These are phyloP conservation scores for Eriocheir sinensis DNA, from an alignment of 1,140 invertebrate genomes.

Conservation along the genomic window DNA sequence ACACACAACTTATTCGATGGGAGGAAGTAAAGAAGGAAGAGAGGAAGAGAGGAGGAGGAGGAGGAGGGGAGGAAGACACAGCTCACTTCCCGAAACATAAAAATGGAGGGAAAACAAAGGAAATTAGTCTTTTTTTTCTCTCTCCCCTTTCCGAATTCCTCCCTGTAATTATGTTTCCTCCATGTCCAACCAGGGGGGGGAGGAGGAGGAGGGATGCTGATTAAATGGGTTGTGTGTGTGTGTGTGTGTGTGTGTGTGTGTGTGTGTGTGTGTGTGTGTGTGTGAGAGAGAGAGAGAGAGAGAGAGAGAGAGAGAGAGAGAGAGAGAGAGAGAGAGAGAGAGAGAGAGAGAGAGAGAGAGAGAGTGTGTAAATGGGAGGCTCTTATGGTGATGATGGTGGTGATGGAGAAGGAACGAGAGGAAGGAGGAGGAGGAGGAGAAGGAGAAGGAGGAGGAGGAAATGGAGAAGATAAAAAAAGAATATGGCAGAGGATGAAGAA, in stretches of 20 bases:
- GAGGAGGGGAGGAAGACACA: background rate
- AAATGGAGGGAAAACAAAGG: conserved; percentile 5
- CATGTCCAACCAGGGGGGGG: no score
- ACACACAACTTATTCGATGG: background rate
- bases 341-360: background rate
- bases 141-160: background rate
- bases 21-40: background rate
- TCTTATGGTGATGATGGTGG: no score
- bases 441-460: no score
- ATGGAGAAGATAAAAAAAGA: no score
- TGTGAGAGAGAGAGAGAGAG: background rate
- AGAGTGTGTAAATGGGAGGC: background rate
- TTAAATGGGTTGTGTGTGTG: no score
- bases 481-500: no score
- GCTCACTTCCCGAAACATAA: background rate
- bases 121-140: background rate
- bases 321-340: conserved; percentile 6
- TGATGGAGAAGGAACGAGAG: no score
- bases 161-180: background rate
- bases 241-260: no score
- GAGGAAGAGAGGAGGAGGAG: no score
- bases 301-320: background rate
- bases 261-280: no score
- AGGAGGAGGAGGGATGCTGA: no score
- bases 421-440: no score